Evolutionary conservation across 1,140 invertebrate species (phyloP), one percentile per base, ranked within the genome.

Genomic region (Bombyx mori): DNA sequence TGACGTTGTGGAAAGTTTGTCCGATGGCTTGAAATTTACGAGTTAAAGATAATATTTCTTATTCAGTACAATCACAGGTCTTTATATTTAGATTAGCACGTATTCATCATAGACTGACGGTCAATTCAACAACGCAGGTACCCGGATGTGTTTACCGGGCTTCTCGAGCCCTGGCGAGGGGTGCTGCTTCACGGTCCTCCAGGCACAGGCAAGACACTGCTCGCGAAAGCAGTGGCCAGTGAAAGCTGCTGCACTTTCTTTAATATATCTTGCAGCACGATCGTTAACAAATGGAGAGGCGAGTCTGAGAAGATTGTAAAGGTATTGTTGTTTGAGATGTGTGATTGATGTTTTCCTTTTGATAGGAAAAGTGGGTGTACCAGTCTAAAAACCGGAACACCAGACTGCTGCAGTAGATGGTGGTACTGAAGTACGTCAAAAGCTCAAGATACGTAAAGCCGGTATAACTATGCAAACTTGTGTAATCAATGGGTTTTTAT

Each of bases 251-350:
- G 93, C n/a, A 82, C 95, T 0, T 98, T 98, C 81, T 97, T 98
- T 76, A 98, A 98, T 70, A 92, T 98, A 42, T 95, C 96, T 0
- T 93, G 95, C 45, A 96, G 96, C 64, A 93, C 93, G 1, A 90
- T 98, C 22, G 91, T 97, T 5, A 97, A 95, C 71, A 98, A 98
- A 87, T 98, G 97, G 96, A 89, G 97, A 54, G 97, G 97, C 0
- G 97, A 99, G 68, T 98, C 96, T 0, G 97, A 98, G 88, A 98
- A 98, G 83, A 92, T 97, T 63, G 90, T 97, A 45, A 92, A 95
- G 75, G 94, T 81, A 62, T 0, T 10, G 52, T 43, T 35, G 18
- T 42, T 54, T n/a, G n/a, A n/a, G n/a, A n/a, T n/a, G n/a, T n/a
- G n/a, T n/a, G n/a, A n/a, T n/a, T n/a, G n/a, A n/a, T n/a, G n/a